Evolutionary conservation across 2,113 vertebrate genomes (phyloP).

Genomic region (Chionis minor): DNA sequence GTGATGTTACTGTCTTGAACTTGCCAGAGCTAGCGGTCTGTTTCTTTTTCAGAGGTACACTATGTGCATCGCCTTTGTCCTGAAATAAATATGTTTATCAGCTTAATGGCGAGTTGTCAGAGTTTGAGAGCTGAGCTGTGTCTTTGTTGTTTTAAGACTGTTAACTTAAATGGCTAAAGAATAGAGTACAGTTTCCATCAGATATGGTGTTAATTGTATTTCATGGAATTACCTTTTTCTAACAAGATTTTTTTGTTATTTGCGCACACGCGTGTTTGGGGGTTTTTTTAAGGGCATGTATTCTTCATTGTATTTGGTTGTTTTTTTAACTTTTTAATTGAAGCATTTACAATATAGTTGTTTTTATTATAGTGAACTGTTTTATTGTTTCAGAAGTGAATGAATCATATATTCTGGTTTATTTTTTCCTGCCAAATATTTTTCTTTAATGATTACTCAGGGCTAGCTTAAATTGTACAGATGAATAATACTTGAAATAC

Average conservation of each 20-base stretch:
- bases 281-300: neutral
- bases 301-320: conserved; percentile 23
- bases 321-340: neutral
- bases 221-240: neutral
- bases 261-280: neutral
- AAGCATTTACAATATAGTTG: conserved; percentile 20
- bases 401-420: conserved; percentile 59
- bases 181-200: neutral
- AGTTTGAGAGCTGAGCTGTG: neutral
- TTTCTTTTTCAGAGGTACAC: neutral
- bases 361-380: conserved; percentile 20
- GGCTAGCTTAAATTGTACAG: neutral
- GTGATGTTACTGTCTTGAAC: neutral
- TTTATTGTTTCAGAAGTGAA: conserved; percentile 58
- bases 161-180: neutral
- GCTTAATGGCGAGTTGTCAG: neutral
- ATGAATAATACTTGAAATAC: conserved; percentile 31
- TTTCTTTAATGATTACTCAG: conserved; percentile 35
- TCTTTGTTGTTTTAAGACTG: neutral
- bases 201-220: neutral
- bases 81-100: neutral
- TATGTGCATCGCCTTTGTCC: neutral
- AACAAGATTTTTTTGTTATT: neutral
- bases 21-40: neutral
- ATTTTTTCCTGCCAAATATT: conserved; percentile 59